A percentile compares a stretch with the other conserved stretches of the same genome.
phyloP scores from a whole-genome alignment of 2,888 invertebrate species.

The Fissipunctia ypsillon region DNA sequence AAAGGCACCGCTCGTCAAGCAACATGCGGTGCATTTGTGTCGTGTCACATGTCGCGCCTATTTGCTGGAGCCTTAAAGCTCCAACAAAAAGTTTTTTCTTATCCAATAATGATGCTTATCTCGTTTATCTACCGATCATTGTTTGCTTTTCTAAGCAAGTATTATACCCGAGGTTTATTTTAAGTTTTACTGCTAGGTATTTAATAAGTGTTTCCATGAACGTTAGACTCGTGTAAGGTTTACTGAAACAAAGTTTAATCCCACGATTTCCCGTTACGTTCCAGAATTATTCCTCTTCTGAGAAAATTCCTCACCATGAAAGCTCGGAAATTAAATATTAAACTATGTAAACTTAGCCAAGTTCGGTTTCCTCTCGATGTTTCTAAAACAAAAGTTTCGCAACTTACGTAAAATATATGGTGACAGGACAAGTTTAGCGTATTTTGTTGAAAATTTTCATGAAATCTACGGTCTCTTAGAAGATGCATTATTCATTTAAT shows the following conservation, averaged over 20 bases:
- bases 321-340: slow-evolving; percentile 55
- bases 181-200: background rate
- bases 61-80: no score
- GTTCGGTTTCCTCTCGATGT: slow-evolving; percentile 48
- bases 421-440: slow-evolving; percentile 27
- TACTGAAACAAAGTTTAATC: background rate
- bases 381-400: slow-evolving; percentile 56
- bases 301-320: slow-evolving; percentile 23
- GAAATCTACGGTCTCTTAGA: background rate
- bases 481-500: background rate
- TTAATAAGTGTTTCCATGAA: background rate
- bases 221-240: background rate
- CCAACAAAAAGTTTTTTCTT: background rate
- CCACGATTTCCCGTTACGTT: background rate
- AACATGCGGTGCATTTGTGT: no score
- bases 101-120: background rate
- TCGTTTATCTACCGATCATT: background rate
- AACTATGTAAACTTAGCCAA: slow-evolving; percentile 46
- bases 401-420: slow-evolving; percentile 56
- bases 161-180: background rate
- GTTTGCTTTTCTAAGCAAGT: background rate
- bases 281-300: background rate
- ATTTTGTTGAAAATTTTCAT: background rate
- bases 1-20: no score
- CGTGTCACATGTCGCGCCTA: no score